phyloP scores from a whole-genome alignment of 1,140 invertebrate genomes.

The Akabosia matsudoensis region DNA sequence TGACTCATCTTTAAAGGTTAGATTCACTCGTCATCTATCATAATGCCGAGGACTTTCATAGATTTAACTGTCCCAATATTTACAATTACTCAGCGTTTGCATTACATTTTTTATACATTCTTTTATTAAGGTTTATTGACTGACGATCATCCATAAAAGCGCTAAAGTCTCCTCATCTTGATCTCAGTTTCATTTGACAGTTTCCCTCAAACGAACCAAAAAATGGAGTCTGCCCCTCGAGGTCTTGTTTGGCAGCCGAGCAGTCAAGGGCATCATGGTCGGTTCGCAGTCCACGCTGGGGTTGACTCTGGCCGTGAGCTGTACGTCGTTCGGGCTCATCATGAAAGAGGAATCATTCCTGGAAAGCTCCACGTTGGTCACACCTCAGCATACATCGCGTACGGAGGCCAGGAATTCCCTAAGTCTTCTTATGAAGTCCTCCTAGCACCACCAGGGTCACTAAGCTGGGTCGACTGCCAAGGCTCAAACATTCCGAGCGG shows the following conservation, averaged over 20 bases:
- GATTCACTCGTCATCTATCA: too few species aligned
- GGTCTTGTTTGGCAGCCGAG: background rate
- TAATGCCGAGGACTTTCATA: too few species aligned
- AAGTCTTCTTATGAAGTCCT: background rate
- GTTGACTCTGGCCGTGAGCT: constrained; percentile 25
- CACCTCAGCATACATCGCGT: background rate
- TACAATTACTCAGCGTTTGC: too few species aligned
- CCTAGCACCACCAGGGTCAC: background rate
- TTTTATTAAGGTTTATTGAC: too few species aligned
- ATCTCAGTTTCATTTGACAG: background rate
- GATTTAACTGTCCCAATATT: too few species aligned
- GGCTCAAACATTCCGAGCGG: background rate
- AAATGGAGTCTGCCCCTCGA: background rate
- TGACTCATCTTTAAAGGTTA: too few species aligned
- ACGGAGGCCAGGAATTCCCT: background rate
- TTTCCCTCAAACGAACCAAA: too few species aligned
- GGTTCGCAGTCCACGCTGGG: constrained; percentile 25
- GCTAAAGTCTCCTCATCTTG: too few species aligned
- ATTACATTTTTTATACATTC: too few species aligned
- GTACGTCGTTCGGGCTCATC: constrained; percentile 24
- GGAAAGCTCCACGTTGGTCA: constrained; percentile 27
- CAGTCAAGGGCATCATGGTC: background rate
- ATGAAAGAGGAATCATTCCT: constrained; percentile 17
- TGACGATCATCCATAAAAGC: too few species aligned
- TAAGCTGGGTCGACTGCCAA: constrained; percentile 7